Evolutionary conservation across 2,888 invertebrate genomes (phyloP), one percentile per base, ranked within the genome.

Genomic region (Amphiduros pacificus): DNA sequence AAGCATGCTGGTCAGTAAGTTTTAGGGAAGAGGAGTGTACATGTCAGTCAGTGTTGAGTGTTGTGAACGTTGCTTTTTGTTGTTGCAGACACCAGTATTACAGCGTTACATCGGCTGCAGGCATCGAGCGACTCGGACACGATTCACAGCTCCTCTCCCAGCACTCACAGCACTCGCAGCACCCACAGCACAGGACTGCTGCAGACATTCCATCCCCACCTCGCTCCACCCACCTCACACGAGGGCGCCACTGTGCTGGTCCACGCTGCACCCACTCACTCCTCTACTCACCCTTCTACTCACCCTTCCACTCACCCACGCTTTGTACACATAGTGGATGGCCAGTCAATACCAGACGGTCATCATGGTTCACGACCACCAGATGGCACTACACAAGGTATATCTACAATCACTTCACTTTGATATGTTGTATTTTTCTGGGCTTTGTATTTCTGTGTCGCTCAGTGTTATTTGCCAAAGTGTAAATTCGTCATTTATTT

Each of bases 51-150:
- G 22, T 49, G 20, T 20, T 20, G 11, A 49, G 11, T 49, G 9
- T 49, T 49, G 11, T 20, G 17, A 11, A 17, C 14, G 17, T 17
- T 48, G 49, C n/a, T n/a, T 41, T 51, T 52, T 58, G n/a, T 28
- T 48, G 27, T 68, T 71, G 44, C 69, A 73, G 74, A 72, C 50
- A 74, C 73, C 64, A 77, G 77, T 67, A 60, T 70, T 36, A 70
- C 71, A 14, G 75, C 74, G 64, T 64, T 74, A 29, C 75, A 73
- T 57, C 75, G 76, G 1, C 26, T 58, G 44, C 74, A 72, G 54
- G 73, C 75, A 52, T 71, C 73, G 1, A 70, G 69, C 64, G 77
- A 76, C 55, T 73, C 72, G 31, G 76, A 76, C 70, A 75, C 77
- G 1, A 55, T 75, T 50, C 72, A 73, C 59, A 78, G 77, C 69